phyloP scores from a whole-genome alignment of 2,113 vertebrate species.

The Clinocottus analis region DNA sequence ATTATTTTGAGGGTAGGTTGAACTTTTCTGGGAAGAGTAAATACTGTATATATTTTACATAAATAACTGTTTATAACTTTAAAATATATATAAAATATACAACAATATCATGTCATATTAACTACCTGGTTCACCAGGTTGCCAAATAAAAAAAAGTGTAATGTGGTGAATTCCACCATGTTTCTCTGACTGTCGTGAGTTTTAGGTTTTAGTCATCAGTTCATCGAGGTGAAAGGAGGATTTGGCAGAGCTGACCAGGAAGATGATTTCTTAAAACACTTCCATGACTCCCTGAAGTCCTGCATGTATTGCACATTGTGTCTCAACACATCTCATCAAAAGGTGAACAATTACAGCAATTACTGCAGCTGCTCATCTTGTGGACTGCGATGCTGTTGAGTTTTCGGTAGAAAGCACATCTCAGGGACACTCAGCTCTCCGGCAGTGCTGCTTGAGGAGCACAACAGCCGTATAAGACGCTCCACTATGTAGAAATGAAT shows the following conservation, averaged over 20 bases:
- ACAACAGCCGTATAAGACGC: neutral
- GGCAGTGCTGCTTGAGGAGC: constrained; percentile 13
- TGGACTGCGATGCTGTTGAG: constrained; percentile 15
- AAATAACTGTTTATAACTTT: too few relatives aligned
- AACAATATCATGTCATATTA: too few relatives aligned
- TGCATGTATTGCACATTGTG: constrained; percentile 46
- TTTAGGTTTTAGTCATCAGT: too few relatives aligned
- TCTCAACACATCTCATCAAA: constrained; percentile 66
- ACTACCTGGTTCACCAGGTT: too few relatives aligned
- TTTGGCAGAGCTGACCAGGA: constrained; percentile 12
- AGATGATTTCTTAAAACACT: constrained; percentile 43
- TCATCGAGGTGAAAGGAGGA: constrained; percentile 19
- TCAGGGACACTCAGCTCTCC: constrained; percentile 14
- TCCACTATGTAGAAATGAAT: neutral
- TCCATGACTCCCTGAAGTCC: constrained; percentile 14
- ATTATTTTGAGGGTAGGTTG: neutral
- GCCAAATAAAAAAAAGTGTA: neutral
- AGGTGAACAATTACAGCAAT: constrained; percentile 68
- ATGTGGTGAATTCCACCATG: neutral
- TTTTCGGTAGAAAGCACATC: constrained; percentile 46
- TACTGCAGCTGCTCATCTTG: constrained; percentile 57
- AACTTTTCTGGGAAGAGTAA: neutral
- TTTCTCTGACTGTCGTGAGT: constrained; percentile 23
- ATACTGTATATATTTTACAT: neutral
- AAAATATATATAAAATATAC: too few relatives aligned